Percentiles rank a stretch among this genome's conserved stretches.
phyloP scores from a whole-genome alignment of 2,888 invertebrate genomes.

The Nebria salina region DNA sequence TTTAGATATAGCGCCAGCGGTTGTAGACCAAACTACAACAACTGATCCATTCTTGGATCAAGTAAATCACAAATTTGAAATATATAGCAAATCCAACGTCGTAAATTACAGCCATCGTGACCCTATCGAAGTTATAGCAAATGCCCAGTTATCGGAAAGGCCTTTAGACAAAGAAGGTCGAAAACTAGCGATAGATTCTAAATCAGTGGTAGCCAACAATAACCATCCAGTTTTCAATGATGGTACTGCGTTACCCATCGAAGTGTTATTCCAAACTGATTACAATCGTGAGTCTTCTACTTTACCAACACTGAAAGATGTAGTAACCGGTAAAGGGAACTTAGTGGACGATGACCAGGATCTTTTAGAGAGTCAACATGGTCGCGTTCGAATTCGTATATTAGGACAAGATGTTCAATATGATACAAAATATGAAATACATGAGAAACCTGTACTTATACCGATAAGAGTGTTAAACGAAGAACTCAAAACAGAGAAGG shows the following conservation, averaged over 20 bases:
- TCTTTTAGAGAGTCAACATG: slow-evolving; percentile 58
- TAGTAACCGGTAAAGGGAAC: slow-evolving; percentile 27
- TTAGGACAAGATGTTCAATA: slow-evolving; percentile 54
- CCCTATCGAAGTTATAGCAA: slow-evolving; percentile 44
- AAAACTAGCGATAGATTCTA: slow-evolving; percentile 58
- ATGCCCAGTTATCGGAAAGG: slow-evolving; percentile 12
- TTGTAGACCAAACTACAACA: slow-evolving; percentile 15
- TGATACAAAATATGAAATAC: slow-evolving; percentile 39
- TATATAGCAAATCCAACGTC: slow-evolving; percentile 62
- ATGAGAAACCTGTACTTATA: slow-evolving; percentile 43
- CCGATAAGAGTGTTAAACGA: slow-evolving; percentile 38
- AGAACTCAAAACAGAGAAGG: slow-evolving; percentile 53
- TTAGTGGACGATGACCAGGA: slow-evolving; percentile 54
- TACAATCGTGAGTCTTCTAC: slow-evolving; percentile 46
- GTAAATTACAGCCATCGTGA: slow-evolving; percentile 60
- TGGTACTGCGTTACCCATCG: slow-evolving; percentile 74
- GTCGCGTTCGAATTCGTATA: slow-evolving; percentile 52
- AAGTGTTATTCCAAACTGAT: slow-evolving; percentile 73
- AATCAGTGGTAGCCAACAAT: slow-evolving; percentile 54
- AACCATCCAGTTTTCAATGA: slow-evolving; percentile 59
- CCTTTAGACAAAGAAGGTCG: slow-evolving; percentile 58
- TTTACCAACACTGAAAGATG: slow-evolving; percentile 32
- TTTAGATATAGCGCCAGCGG: neutral
- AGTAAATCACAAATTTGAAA: slow-evolving; percentile 54
- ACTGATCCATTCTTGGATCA: slow-evolving; percentile 18